Conservation (phyloP, 1,140 invertebrate genomes). For the Nebria ingens region DNA sequence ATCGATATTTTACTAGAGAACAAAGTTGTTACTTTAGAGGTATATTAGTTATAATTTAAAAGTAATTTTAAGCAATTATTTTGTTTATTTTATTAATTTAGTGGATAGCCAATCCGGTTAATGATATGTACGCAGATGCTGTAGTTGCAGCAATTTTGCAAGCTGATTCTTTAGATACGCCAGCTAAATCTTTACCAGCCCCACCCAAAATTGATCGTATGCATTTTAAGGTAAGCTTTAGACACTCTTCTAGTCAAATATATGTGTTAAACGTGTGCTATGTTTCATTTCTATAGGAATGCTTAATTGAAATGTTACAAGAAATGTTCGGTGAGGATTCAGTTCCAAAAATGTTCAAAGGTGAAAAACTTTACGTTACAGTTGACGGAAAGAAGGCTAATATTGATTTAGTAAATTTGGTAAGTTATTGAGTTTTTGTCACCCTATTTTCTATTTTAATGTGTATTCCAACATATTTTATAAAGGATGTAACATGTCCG, state of each 20-base stretch:
- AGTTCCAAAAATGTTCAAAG: slow-evolving; percentile 90
- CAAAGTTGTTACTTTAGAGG: slow-evolving; percentile 75
- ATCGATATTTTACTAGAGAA: slow-evolving; percentile 77
- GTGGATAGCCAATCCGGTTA: slow-evolving; percentile 90
- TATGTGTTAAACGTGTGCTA: not conserved
- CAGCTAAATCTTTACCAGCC: slow-evolving; percentile 46
- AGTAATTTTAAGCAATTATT: not conserved
- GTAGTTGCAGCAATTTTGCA: slow-evolving; percentile 74
- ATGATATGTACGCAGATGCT: slow-evolving; percentile 97
- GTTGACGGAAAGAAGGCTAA: slow-evolving; percentile 77
- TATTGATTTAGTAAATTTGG: slow-evolving; percentile 74
- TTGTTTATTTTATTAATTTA: slow-evolving; percentile 34
- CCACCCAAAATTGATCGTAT: slow-evolving; percentile 65
- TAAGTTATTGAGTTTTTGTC: slow-evolving; percentile 33
- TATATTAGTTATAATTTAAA: slow-evolving; percentile 24
- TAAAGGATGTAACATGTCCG: slow-evolving; percentile 65
- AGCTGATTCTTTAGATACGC: slow-evolving; percentile 56
- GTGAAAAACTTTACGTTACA: slow-evolving; percentile 75
- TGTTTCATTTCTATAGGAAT: slow-evolving; percentile 51
- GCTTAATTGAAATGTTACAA: slow-evolving; percentile 83
- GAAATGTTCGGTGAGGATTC: slow-evolving; percentile 93
- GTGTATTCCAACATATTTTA: slow-evolving; percentile 21
- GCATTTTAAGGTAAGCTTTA: slow-evolving; percentile 60
- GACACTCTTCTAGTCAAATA: not conserved
- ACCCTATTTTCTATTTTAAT: not conserved